Conservation (phyloP, 2,113 vertebrate genomes). For the Anguilla rostrata region DNA sequence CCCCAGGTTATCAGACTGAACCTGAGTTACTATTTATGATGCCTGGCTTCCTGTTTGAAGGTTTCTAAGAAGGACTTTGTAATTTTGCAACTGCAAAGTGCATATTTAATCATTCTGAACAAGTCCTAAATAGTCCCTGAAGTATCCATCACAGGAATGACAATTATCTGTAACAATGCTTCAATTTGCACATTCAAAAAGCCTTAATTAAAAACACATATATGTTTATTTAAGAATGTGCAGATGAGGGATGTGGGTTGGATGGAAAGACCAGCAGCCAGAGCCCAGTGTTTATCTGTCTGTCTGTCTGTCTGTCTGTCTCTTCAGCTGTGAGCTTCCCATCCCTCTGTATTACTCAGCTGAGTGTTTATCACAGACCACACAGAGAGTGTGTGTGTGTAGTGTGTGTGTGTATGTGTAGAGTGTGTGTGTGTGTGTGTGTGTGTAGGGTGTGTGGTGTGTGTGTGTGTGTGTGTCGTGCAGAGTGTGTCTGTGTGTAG, state of each 20-base stretch:
- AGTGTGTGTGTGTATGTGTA: constrained; percentile 32
- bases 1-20: background rate
- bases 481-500: constrained; percentile 19
- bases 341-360: constrained; percentile 31
- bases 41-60: background rate
- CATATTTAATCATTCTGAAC: background rate
- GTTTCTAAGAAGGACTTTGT: background rate
- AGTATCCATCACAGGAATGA: background rate
- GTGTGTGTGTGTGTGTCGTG: constrained; percentile 38
- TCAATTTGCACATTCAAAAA: background rate
- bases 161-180: background rate
- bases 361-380: constrained; percentile 53
- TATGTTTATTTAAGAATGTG: no score
- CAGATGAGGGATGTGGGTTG: background rate
- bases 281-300: background rate
- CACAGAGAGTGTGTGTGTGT: constrained; percentile 52
- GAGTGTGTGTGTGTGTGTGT: constrained; percentile 35
- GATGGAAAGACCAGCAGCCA: no score
- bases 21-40: background rate
- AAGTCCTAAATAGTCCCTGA: background rate
- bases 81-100: background rate
- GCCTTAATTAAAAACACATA: no score
- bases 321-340: constrained; percentile 39
- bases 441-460: constrained; percentile 26
- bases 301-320: constrained; percentile 31